phyloP scores from a whole-genome alignment of 2,888 invertebrate species.

The Melanostoma scalare region DNA sequence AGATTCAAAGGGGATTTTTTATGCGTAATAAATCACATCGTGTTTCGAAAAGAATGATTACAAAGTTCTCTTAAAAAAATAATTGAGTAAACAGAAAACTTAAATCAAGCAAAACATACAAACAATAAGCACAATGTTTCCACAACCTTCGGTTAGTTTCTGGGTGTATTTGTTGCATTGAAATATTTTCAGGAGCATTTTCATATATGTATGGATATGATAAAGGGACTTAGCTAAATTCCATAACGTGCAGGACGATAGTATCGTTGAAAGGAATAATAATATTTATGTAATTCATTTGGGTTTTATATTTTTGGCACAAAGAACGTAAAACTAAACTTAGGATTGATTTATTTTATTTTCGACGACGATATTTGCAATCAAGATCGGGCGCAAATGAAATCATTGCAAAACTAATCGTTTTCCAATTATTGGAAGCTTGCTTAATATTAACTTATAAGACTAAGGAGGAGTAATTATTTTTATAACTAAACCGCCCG shows the following conservation, averaged over 20 bases:
- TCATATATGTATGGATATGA: neutral
- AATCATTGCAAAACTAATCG: conserved; percentile 25
- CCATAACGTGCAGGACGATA: neutral
- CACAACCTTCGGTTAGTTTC: conserved; percentile 62
- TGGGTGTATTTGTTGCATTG: conserved; percentile 19
- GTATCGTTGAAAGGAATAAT: conserved; percentile 17
- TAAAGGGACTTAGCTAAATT: neutral
- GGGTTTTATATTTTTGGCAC: conserved; percentile 64
- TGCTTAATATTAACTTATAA: conserved; percentile 53
- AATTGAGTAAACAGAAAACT: conserved; percentile 22
- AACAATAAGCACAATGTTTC: conserved; percentile 54
- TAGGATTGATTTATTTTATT: conserved; percentile 20
- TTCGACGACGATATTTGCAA: neutral
- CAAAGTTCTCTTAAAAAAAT: conserved; percentile 25
- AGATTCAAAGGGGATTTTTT: conserved; percentile 41
- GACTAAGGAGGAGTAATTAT: conserved; percentile 11
- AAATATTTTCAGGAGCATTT: neutral
- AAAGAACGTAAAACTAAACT: conserved; percentile 62
- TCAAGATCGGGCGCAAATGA: conserved; percentile 1
- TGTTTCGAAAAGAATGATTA: conserved; percentile 20
- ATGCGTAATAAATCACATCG: conserved; percentile 27
- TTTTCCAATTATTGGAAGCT: conserved; percentile 38
- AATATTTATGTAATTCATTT: conserved; percentile 34
- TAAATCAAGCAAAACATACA: conserved; percentile 27
- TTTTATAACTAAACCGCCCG: conserved; percentile 1